Evolutionary conservation across 2,113 vertebrate genomes (phyloP).

Genomic region (Oryzias woworae): DNA sequence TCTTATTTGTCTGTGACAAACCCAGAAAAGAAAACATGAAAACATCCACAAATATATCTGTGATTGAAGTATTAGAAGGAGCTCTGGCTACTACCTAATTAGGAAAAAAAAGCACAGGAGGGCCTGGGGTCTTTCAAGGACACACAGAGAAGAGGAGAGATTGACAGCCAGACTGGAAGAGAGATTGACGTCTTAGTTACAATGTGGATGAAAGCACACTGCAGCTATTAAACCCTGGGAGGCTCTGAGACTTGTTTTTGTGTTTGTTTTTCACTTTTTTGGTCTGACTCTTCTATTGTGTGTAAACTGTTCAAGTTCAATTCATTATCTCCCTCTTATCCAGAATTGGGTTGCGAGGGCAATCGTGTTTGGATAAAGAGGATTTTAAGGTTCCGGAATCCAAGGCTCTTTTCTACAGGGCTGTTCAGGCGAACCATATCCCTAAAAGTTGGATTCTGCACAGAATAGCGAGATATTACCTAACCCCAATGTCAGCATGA

Average conservation of each 20-base stretch:
- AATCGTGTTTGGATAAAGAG: no score
- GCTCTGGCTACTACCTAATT: slow-evolving; percentile 58
- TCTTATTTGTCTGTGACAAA: slow-evolving; percentile 40
- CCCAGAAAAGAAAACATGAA: slow-evolving; percentile 54
- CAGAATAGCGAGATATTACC: no score
- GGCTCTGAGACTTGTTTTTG: not conserved
- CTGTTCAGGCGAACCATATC: no score
- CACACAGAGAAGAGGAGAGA: slow-evolving; percentile 1
- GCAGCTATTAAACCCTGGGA: slow-evolving; percentile 5
- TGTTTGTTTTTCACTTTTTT: not conserved
- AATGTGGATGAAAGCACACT: slow-evolving; percentile 21
- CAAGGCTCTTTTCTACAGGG: no score
- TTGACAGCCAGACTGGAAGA: not conserved
- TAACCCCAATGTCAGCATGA: no score
- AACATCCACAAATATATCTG: slow-evolving; percentile 25
- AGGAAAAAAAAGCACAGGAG: slow-evolving; percentile 37
- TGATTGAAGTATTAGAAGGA: slow-evolving; percentile 60
- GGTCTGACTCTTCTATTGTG: no score
- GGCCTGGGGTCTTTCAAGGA: slow-evolving; percentile 34
- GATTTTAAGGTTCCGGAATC: no score
- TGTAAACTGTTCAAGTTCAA: no score
- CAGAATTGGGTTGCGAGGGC: no score
- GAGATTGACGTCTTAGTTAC: slow-evolving; percentile 15
- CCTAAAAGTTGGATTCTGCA: no score
- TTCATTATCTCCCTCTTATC: no score